Evolutionary conservation across 1,140 invertebrate genomes (phyloP), one percentile per base, ranked within the genome.

Genomic region (Heliconius himera): DNA sequence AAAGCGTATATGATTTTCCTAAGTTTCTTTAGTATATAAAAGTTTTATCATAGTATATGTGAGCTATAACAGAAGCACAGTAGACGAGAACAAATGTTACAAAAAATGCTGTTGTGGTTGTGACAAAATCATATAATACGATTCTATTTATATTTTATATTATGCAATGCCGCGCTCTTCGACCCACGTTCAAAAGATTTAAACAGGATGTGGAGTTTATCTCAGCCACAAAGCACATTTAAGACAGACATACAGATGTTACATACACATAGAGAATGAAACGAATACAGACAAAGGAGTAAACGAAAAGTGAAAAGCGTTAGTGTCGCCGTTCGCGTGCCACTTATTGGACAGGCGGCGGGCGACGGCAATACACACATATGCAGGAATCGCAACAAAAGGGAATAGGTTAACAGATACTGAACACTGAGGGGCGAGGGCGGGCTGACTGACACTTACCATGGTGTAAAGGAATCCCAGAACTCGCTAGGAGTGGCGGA

Each of bases 401-500:
- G 88, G 87, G 90, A 93, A 95, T 88, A 94, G 94, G 94, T 94
- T 89, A 95, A 94, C 93, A 95, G 89, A 94, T 94, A 95, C 88
- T 93, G 92, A 95, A 94, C 92, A 94, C 90, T 94, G 94, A 95
- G 92, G 94, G 94, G 93, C 93, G 94, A 94, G 92, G 94, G 93
- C 91, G 94, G 93, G 91, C 90, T 94, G 91, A 96, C 96, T 96
- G 96, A 96, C 96, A 98, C 98, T 98, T 98, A 98, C 98, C 98
- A 97, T 97, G 97, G 97, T 97, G 97, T 97, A 97, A 98, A 98
- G 96, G 97, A 98, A 97, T 97, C 98, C 98, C 98, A 98, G 97
- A 98, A 98, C 97, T 97, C 97, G 97, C 98, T 98, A 98, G 95
- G 95, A 96, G 95, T 95, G 95, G 95, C 95, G 94, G 95, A 96